Evolutionary conservation across 2,888 invertebrate genomes (phyloP), one percentile per base, ranked within the genome.

Genomic region (Apodemia hepburni): DNA sequence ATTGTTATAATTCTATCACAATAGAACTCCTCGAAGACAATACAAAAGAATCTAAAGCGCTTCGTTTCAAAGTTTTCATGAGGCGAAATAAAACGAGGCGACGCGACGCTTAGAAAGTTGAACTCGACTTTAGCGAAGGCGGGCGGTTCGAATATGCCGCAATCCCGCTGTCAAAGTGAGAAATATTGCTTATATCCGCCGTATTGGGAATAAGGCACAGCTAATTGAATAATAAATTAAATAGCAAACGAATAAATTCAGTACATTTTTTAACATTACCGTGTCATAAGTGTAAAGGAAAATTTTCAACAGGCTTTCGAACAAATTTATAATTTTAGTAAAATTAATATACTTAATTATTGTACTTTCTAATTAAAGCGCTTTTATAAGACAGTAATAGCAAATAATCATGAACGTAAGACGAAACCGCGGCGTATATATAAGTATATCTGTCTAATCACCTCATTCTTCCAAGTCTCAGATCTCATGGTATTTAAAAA

Each of bases 61-160:
- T 79, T 80, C 84, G 84, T 87, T 88, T 84, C 80, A 88, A 88
- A 88, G 77, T 88, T 87, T 82, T 77, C 75, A 72, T 77, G 73
- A 80, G 71, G 77, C 78, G 82, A 81, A 82, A 82, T 80, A 84
- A 80, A 82, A 69, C 71, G 77, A 73, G 70, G 80, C 80, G 73
- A 71, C 68, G 70, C 64, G 78, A 76, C 80, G 81, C 81, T 78
- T 77, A 73, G 73, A 83, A 88, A 88, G 83, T 90, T 87, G 79
- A 76, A 79, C 78, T 76, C 73, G 76, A 74, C 74, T 74, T 38
- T 17, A 42, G 17, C 18, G 18, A 42, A 45, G 61, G 61, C 61
- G 61, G 45, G 58, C 61, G 58, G 61, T 27, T 17, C 61, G 58
- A 60, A 60, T 60, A 45, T 45, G 72, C 74, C 69, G 71, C 78